A percentile compares a stretch with the other conserved stretches of the same genome.
Conservation (phyloP, 2,888 invertebrate genomes). For the Temnothorax ravouxi region DNA sequence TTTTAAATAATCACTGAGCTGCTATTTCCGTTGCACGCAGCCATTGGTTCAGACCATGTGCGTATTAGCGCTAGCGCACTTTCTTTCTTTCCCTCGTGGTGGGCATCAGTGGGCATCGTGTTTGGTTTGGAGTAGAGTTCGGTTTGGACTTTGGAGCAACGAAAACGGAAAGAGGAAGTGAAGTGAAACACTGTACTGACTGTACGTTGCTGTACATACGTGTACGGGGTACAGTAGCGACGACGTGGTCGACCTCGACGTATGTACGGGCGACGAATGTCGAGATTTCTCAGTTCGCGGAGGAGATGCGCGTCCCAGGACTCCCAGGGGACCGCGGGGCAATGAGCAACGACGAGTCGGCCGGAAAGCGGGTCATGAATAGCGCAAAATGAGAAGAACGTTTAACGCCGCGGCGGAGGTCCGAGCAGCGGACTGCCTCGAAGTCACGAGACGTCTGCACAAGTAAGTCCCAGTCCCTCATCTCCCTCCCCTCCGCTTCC, state of each 20-base stretch:
- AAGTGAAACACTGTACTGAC: not conserved
- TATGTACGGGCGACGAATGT: conserved; percentile 68
- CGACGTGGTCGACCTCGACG: conserved; percentile 13
- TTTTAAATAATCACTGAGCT: too few relatives aligned
- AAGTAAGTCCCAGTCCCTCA: conserved; percentile 83
- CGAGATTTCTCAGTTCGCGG: conserved; percentile 70
- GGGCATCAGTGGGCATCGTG: not conserved
- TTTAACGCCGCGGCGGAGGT: conserved; percentile 87
- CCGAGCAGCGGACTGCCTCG: conserved; percentile 87
- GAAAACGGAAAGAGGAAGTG: not conserved
- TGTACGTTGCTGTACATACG: too few relatives aligned
- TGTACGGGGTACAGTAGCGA: too few relatives aligned
- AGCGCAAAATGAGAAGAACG: conserved; percentile 88
- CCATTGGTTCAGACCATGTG: too few relatives aligned
- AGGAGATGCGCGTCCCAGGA: conserved; percentile 77
- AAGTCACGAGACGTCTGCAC: conserved; percentile 88
- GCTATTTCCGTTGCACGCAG: too few relatives aligned
- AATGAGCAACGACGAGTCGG: conserved; percentile 80
- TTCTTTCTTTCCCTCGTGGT: too few relatives aligned
- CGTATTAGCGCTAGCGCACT: too few relatives aligned
- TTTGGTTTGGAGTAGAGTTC: too few relatives aligned
- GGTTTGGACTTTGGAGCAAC: not conserved
- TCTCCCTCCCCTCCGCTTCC: not conserved
- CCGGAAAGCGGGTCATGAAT: conserved; percentile 85
- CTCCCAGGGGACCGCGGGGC: conserved; percentile 79